phyloP scores from a whole-genome alignment of 2,797 vertebrate genomes.

The Coregonus ussuriensis region DNA sequence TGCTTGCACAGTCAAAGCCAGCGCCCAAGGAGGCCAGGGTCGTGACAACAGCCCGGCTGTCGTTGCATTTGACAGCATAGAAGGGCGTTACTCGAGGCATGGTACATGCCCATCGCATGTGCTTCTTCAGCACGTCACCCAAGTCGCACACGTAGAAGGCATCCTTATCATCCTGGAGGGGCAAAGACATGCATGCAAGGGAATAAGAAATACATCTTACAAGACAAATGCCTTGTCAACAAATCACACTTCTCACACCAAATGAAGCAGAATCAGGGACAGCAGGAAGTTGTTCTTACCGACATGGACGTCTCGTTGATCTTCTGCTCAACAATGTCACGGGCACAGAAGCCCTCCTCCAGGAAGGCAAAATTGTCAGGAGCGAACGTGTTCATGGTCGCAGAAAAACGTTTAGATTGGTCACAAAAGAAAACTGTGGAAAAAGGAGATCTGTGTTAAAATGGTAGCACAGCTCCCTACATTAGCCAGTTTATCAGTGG shows the following conservation, averaged over 20 bases:
- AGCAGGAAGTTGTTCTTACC: conserved; percentile 68
- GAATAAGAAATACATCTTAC: not conserved
- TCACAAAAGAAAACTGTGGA: conserved; percentile 66
- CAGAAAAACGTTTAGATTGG: conserved; percentile 48
- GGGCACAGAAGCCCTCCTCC: conserved; percentile 93
- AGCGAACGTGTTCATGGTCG: conserved; percentile 72
- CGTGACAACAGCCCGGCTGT: conserved; percentile 85
- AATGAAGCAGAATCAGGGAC: not conserved
- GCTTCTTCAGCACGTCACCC: conserved; percentile 93
- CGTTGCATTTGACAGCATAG: conserved; percentile 96
- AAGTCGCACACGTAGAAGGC: conserved; percentile 96
- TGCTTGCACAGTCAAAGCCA: conserved; percentile 98
- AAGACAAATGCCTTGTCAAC: not conserved
- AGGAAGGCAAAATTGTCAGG: conserved; percentile 85
- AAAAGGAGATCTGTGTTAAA: not conserved
- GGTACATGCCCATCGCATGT: conserved; percentile 86
- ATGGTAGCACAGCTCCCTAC: not conserved
- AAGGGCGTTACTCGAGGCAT: conserved; percentile 91
- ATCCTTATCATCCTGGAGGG: conserved; percentile 90
- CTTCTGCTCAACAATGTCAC: conserved; percentile 93
- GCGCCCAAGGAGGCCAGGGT: conserved; percentile 88
- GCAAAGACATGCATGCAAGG: not conserved
- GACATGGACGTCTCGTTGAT: conserved; percentile 91
- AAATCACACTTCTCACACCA: not conserved
- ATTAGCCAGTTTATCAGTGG: too few relatives aligned